phyloP scores from a whole-genome alignment of 2,113 vertebrate species.

The Atherinomorus stipes region DNA sequence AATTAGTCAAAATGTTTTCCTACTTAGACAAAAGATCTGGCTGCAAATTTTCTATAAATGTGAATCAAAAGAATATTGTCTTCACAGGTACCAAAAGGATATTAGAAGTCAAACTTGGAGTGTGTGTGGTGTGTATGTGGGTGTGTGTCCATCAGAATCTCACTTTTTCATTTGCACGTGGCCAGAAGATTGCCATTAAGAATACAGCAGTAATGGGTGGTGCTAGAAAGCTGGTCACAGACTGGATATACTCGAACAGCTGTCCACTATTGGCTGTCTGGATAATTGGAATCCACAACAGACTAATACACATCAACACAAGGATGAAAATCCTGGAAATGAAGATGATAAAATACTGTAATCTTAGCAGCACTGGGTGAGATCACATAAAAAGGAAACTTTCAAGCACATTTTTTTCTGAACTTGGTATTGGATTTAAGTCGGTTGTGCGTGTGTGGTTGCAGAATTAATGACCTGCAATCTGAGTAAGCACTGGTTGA shows the following conservation, averaged over 20 bases:
- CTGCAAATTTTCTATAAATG: no score
- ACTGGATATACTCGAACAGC: slow-evolving; percentile 96
- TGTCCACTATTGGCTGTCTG: slow-evolving; percentile 93
- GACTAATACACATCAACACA: slow-evolving; percentile 88
- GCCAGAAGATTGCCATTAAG: slow-evolving; percentile 93
- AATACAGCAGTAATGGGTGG: slow-evolving; percentile 94
- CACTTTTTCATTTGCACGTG: slow-evolving; percentile 91
- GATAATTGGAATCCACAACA: slow-evolving; percentile 95
- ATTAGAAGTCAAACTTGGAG: no score
- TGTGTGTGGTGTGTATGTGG: no score
- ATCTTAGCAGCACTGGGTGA: background rate
- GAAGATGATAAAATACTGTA: background rate
- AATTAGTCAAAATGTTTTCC: no score
- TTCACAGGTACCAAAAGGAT: no score
- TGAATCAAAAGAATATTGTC: no score
- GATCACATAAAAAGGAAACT: background rate
- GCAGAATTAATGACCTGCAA: background rate
- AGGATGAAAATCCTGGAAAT: slow-evolving; percentile 89
- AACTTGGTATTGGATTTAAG: no score
- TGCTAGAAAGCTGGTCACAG: slow-evolving; percentile 91
- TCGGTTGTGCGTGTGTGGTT: no score
- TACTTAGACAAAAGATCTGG: no score
- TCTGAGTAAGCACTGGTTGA: background rate
- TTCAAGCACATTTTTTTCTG: background rate
- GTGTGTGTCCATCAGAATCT: slow-evolving; percentile 27